Evolutionary conservation across 2,113 vertebrate genomes (phyloP), one percentile per base, ranked within the genome.

Genomic region (Esox niger): DNA sequence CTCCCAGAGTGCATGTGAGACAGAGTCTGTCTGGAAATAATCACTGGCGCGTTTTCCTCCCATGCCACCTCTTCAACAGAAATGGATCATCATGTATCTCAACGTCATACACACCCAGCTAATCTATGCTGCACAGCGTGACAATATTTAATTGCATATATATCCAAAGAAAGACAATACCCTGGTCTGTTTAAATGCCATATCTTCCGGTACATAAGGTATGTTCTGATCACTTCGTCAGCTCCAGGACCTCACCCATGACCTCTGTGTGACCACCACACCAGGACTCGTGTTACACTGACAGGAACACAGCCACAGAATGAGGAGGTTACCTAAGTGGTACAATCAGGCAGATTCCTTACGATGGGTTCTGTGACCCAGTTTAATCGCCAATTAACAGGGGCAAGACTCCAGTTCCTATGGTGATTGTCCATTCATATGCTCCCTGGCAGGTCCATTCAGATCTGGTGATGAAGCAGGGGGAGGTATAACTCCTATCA

Each of bases 381-480:
- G 77, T 87, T 87, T 80, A 86, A 85, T 77, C 75, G 79, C 64
- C 80, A 84, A 73, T 86, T 86, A 84, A 82, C 79, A 61, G 8
- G 30, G 67, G 33, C 31, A 72, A 60, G 64, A 64, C 68, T 80
- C 65, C 61, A 64, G 77, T 84, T 83, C 65, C 79, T 68, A 83
- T 83, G 73, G 76, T 57, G 59, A 87, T 46, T 15, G 68, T 63
- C 57, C 64, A 69, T 62, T 31, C 69, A 21, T 56, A 73, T 75
- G 76, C 49, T 57, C 74, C 74, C 13, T 25, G 69, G 78, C 75
- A 70, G 67, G n/a, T 73, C 56, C 55, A 60, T 61, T 80, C 69
- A 87, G 83, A 79, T 84, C 60, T 57, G 61, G 69, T 84, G 77
- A 86, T 79, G 70, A 79, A 64, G 74, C 58, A 49, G 63, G 62